Base-by-base conservation (phyloP, 2,797 vertebrate species). In the Falco cherrug region DNA sequence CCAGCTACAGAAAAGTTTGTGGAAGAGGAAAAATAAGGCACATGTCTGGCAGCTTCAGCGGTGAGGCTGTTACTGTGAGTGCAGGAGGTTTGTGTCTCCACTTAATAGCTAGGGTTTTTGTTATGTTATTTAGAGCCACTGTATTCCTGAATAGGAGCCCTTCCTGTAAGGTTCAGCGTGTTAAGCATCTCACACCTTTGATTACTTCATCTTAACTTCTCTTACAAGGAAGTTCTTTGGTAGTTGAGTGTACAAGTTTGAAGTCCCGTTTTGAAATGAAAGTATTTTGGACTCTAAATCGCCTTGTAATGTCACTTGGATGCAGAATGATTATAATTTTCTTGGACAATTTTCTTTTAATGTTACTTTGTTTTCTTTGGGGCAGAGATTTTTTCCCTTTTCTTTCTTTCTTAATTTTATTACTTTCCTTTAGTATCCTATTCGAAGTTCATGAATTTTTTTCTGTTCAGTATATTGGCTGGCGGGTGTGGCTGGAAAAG, bases 1-100 rank as follows among this genome's bases (percentile, higher is more conserved):
- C n/a, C n/a, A 64, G 4, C 13, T 16, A 33, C 11, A 18, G 21
- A 53, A 26, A 41, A 53, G 26, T 39, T 48, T 33, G 16, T 48
- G 21, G 35, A 48, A 60, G 39, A 83, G 24, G 21, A 28, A 65
- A 29, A 53, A 33, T 28, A 24, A 53, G 71, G 31, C 0, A 0
- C 2, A 0, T 43, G 16, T 43, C 47, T 82, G 83, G 31, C 57
- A 83, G 19, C 57, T 71, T 65, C 59, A 60, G 41, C 0, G 0
- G 13, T 37, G 59, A 64, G 45, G 17, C 26, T 63, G 9, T n/a
- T 89, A 28, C 33, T n/a, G 26, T 29, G 53, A 47, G 26, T 33
- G 37, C 45, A 45, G 24, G 20, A 64, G 45, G 15, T 18, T 29
- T 80, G 10, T 48, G n/a, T 54, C 26, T 76, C 29, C 45, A 64